phyloP scores from a whole-genome alignment of 2,113 vertebrate species.

The Dunckerocampus dactyliophorus region DNA sequence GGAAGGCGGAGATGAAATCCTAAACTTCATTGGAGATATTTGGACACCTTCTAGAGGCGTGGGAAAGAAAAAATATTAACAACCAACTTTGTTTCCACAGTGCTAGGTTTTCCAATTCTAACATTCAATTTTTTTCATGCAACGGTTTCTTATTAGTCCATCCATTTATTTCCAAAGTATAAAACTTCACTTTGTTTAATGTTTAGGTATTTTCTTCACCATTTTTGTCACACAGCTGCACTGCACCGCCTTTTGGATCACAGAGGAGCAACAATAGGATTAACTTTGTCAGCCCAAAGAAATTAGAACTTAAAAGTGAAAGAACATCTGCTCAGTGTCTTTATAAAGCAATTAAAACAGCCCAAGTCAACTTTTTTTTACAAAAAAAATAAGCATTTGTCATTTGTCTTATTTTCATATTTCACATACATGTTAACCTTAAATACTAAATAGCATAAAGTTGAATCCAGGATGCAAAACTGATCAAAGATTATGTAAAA shows the following conservation, averaged over 20 bases:
- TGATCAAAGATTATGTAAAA: too few species aligned
- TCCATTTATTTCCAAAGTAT: not conserved
- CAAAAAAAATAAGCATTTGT: constrained; percentile 16
- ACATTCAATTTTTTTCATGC: constrained; percentile 3
- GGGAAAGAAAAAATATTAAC: constrained; percentile 15
- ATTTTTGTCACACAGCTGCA: constrained; percentile 1
- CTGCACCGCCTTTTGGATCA: constrained; percentile 46
- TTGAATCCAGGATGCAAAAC: too few species aligned
- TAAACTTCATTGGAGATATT: constrained; percentile 64
- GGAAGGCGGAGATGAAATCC: constrained; percentile 34
- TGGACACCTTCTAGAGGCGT: constrained; percentile 39
- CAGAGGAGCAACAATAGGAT: constrained; percentile 79
- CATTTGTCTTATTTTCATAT: too few species aligned
- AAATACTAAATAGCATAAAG: too few species aligned
- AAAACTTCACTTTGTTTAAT: not conserved
- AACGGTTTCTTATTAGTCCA: constrained; percentile 39
- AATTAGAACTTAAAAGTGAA: constrained; percentile 91
- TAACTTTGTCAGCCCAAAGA: constrained; percentile 93
- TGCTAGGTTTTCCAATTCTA: not conserved
- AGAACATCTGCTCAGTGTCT: constrained; percentile 88
- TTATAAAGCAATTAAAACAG: constrained; percentile 95
- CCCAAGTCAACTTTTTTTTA: constrained; percentile 87
- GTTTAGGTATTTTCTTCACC: not conserved
- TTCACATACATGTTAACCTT: too few species aligned
- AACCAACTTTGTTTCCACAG: not conserved